A percentile compares a stretch with the other conserved stretches of the same genome.
Conservation (phyloP, 1,140 invertebrate species). For the Drosophila kanapiae region DNA sequence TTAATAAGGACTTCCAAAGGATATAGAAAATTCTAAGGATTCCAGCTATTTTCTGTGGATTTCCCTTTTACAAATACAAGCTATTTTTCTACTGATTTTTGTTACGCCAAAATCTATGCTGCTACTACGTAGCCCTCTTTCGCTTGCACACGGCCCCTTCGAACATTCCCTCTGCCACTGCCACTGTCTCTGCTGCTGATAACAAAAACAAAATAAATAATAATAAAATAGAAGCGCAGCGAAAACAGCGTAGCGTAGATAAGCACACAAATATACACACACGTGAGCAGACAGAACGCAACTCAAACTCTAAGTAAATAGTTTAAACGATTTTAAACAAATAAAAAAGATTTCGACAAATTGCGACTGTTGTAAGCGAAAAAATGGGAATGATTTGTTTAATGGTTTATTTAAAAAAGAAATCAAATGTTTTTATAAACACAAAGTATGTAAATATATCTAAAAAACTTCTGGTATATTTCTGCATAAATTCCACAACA, state of each 20-base stretch:
- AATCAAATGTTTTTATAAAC: no score
- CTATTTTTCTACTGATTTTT: background rate
- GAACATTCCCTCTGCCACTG: constrained; percentile 1
- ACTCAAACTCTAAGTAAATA: constrained; percentile 15
- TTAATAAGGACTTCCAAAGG: no score
- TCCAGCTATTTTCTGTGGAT: background rate
- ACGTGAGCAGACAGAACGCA: background rate
- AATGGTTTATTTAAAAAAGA: no score
- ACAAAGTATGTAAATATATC: no score
- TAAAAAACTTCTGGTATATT: no score
- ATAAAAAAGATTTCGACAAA: constrained; percentile 11
- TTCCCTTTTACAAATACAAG: background rate
- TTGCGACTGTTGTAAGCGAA: background rate
- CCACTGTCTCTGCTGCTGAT: constrained; percentile 40
- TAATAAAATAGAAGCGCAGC: constrained; percentile 50
- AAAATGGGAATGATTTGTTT: no score
- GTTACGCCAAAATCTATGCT: background rate
- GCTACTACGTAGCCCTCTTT: background rate
- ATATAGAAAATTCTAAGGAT: no score
- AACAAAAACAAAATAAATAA: constrained; percentile 54
- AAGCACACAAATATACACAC: constrained; percentile 44
- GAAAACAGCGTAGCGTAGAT: constrained; percentile 68
- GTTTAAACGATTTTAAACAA: constrained; percentile 13
- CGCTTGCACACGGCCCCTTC: constrained; percentile 25
- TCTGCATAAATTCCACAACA: background rate